Percentiles rank a stretch among this genome's conserved stretches.
phyloP scores from a whole-genome alignment of 2,888 invertebrate genomes.

The Leptopilina syphax region DNA sequence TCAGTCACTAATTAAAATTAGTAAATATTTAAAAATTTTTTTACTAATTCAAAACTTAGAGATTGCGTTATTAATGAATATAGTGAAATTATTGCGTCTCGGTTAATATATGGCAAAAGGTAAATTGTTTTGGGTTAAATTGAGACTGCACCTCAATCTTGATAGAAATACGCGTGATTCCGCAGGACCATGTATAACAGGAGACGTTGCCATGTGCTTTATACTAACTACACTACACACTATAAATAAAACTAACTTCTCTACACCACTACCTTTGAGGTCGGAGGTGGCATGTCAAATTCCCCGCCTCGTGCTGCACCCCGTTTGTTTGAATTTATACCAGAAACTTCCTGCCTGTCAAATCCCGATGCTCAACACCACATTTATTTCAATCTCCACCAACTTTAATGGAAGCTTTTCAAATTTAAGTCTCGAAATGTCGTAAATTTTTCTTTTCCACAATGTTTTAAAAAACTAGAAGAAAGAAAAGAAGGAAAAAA shows the following conservation, averaged over 20 bases:
- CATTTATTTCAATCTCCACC: slow-evolving; percentile 18
- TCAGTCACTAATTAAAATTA: neutral
- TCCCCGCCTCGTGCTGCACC: slow-evolving; percentile 54
- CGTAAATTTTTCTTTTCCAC: neutral
- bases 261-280: slow-evolving; percentile 34
- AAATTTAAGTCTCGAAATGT: neutral
- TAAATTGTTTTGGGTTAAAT: slow-evolving; percentile 19
- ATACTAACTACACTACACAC: slow-evolving; percentile 14
- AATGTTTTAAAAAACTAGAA: too few relatives aligned
- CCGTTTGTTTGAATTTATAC: slow-evolving; percentile 67
- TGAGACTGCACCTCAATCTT: slow-evolving; percentile 24
- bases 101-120: neutral
- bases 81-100: slow-evolving; percentile 7
- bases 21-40: neutral
- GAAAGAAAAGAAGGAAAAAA: too few relatives aligned
- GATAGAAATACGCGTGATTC: slow-evolving; percentile 33
- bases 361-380: slow-evolving; percentile 10
- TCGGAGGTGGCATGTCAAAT: slow-evolving; percentile 64
- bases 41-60: neutral
- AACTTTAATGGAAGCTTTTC: neutral
- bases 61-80: neutral
- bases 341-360: slow-evolving; percentile 62
- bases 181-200: slow-evolving; percentile 4
- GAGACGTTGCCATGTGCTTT: slow-evolving; percentile 14
- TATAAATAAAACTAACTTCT: slow-evolving; percentile 37